phyloP scores from a whole-genome alignment of 2,797 vertebrate species.

The Sebastes glaucus region DNA sequence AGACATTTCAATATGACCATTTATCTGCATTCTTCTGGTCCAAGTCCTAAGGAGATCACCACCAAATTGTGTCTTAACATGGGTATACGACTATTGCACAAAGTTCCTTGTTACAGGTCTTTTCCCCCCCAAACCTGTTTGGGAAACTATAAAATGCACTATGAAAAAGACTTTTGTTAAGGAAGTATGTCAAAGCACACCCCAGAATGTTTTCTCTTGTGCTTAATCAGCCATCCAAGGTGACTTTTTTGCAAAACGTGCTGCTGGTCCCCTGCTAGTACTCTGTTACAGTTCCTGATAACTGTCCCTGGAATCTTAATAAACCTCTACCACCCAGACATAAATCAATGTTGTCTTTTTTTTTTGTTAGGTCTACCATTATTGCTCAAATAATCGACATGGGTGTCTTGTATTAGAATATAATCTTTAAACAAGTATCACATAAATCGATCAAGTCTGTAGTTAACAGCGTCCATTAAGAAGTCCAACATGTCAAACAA shows the following conservation, averaged over 20 bases:
- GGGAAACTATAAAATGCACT: conserved; percentile 80
- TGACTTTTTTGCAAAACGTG: conserved; percentile 72
- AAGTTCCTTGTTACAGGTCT: conserved; percentile 67
- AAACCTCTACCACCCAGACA: conserved; percentile 70
- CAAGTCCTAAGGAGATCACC: conserved; percentile 69
- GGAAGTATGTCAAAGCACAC: conserved; percentile 71
- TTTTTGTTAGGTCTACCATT: conserved; percentile 4
- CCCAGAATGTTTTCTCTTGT: conserved; percentile 70
- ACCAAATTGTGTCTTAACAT: conserved; percentile 83
- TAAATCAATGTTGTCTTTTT: not conserved
- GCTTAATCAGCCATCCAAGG: conserved; percentile 72
- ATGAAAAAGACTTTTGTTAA: conserved; percentile 70
- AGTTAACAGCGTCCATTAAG: not conserved
- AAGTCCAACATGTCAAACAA: not conserved
- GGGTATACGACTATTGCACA: conserved; percentile 78
- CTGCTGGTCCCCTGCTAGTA: conserved; percentile 77
- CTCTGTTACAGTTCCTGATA: conserved; percentile 73
- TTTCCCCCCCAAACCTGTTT: conserved; percentile 46
- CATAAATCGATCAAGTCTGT: not conserved
- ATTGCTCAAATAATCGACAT: not conserved
- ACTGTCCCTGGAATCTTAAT: conserved; percentile 78
- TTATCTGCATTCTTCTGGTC: conserved; percentile 64
- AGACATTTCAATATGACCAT: conserved; percentile 64
- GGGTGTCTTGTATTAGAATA: not conserved
- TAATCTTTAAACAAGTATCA: not conserved